Percentiles rank a stretch among this genome's conserved stretches.
Evolutionary conservation across 2,888 invertebrate genomes (phyloP).

Genomic region (Cosmopolites sordidus): DNA sequence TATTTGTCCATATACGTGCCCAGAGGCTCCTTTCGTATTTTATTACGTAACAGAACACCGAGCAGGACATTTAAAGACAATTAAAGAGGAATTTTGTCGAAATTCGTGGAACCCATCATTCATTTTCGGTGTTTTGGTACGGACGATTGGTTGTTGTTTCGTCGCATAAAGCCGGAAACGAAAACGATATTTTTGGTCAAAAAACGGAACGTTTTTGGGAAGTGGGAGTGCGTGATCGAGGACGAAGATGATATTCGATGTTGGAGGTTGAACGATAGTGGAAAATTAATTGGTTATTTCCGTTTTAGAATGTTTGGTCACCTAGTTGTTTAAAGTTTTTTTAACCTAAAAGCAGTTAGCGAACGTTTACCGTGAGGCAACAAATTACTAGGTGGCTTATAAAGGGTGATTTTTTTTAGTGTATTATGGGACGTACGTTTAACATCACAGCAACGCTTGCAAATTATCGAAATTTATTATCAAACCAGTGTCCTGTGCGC

Average conservation of each 20-base stretch:
- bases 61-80: slow-evolving; percentile 6
- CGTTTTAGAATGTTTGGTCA: too few species aligned
- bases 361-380: too few species aligned
- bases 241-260: not conserved
- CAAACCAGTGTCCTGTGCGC: too few species aligned
- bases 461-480: too few species aligned
- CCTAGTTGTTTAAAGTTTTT: too few species aligned
- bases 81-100: slow-evolving; percentile 15
- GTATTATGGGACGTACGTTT: too few species aligned
- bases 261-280: not conserved
- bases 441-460: too few species aligned
- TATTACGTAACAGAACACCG: not conserved
- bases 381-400: too few species aligned
- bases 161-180: slow-evolving; percentile 12
- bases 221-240: not conserved
- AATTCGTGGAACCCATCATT: slow-evolving; percentile 10
- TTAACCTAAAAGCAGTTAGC: too few species aligned
- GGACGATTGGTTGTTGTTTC: slow-evolving; percentile 15
- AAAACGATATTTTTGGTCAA: not conserved
- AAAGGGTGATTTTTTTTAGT: too few species aligned
- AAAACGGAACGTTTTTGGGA: not conserved
- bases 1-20: not conserved
- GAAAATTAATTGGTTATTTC: slow-evolving; percentile 10
- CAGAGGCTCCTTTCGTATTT: not conserved
- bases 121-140: slow-evolving; percentile 5